A percentile compares a stretch with the other conserved stretches of the same genome.
phyloP scores from a whole-genome alignment of 2,888 invertebrate species.

The Fragum fragum region DNA sequence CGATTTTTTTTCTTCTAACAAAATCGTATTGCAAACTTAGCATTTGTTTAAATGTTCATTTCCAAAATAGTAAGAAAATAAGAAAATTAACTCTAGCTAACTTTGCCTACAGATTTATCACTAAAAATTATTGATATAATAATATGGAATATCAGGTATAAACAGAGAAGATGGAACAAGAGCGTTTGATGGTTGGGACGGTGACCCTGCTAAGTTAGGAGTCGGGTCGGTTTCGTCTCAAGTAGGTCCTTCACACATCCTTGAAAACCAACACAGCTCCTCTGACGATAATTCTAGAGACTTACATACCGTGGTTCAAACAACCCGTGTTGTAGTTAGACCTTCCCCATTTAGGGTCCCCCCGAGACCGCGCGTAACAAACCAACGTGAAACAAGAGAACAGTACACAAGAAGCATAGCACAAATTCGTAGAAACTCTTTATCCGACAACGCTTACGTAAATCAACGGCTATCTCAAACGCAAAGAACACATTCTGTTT shows the following conservation, averaged over 20 bases:
- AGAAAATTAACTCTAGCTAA: no score
- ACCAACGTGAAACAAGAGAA: neutral
- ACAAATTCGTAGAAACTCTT: neutral
- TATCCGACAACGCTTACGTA: no score
- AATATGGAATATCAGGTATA: no score
- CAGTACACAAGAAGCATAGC: neutral
- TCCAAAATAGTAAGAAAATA: no score
- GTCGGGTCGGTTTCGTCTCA: conserved; percentile 9
- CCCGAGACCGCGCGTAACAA: neutral
- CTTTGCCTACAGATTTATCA: no score
- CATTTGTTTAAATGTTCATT: no score
- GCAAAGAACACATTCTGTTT: neutral
- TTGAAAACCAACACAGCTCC: no score
- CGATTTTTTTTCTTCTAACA: no score
- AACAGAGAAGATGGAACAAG: conserved; percentile 17
- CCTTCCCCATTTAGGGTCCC: neutral
- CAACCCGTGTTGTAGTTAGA: conserved; percentile 1
- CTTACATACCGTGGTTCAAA: neutral
- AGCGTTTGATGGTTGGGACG: conserved; percentile 30
- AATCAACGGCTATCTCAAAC: neutral
- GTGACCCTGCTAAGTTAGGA: conserved; percentile 13
- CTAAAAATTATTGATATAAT: no score
- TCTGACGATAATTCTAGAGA: neutral
- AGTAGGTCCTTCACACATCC: neutral
- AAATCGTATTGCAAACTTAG: no score